Percentiles rank a stretch among this genome's conserved stretches.
phyloP scores from a whole-genome alignment of 2,888 invertebrate species.

The Hyposoter dolosus region DNA sequence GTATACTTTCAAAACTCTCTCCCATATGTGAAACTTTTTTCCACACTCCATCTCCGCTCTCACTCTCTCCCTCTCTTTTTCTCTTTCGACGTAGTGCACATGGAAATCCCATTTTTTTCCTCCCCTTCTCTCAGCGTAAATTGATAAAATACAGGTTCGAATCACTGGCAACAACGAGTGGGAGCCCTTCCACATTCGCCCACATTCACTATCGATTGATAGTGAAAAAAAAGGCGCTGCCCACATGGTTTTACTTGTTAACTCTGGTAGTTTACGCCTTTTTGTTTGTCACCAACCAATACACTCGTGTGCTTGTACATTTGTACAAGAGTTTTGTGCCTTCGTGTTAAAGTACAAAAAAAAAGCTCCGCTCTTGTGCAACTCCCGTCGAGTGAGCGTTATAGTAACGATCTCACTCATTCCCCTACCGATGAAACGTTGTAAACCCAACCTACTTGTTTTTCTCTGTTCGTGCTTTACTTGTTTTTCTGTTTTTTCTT shows the following conservation, averaged over 20 bases:
- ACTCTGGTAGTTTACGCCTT: constrained; percentile 26
- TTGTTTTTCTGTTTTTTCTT: constrained; percentile 36
- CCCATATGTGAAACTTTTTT: constrained; percentile 40
- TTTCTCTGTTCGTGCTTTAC: constrained; percentile 54
- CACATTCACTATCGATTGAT: constrained; percentile 37
- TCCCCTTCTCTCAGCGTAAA: constrained; percentile 69
- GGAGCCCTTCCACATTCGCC: constrained; percentile 18
- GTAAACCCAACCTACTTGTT: constrained; percentile 68
- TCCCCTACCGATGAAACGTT: constrained; percentile 63
- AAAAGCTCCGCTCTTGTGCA: constrained; percentile 49
- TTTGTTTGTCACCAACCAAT: constrained; percentile 26
- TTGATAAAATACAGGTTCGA: constrained; percentile 79
- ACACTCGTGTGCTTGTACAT: constrained; percentile 43
- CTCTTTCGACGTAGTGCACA: constrained; percentile 63
- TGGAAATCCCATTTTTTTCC: constrained; percentile 73
- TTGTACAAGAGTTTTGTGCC: constrained; percentile 57
- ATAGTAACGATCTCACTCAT: constrained; percentile 43
- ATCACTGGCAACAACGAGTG: constrained; percentile 71
- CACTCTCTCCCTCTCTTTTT: constrained; percentile 19
- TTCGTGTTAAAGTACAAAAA: constrained; percentile 47
- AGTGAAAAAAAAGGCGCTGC: constrained; percentile 29
- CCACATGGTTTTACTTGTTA: constrained; percentile 11
- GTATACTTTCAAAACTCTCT: constrained; percentile 36
- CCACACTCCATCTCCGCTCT: constrained; percentile 62
- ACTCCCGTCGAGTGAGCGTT: constrained; percentile 61